These are phyloP conservation scores for Chiroxiphia lanceolata DNA, from an alignment of 2,797 vertebrate species.

Conservation along the genomic window DNA sequence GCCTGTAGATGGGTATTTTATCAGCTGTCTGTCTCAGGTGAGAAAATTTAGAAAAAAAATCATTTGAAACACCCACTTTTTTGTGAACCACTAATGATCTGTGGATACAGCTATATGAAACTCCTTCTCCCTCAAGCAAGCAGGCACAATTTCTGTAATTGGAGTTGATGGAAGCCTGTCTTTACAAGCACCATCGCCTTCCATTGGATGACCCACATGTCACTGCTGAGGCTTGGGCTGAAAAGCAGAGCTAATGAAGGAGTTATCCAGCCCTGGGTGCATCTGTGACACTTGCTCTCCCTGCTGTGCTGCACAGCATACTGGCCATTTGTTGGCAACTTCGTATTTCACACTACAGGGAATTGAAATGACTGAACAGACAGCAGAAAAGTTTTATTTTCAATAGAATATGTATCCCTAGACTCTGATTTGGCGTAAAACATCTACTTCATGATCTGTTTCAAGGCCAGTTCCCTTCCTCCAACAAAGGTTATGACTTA, in stretches of 20 bases:
- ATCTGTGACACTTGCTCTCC: constrained; percentile 67
- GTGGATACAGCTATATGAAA: neutral
- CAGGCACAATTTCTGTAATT: neutral
- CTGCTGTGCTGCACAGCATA: constrained; percentile 61
- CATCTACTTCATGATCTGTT: constrained; percentile 80
- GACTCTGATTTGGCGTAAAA: constrained; percentile 80
- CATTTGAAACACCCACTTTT: rapidly evolving
- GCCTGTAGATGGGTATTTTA: neutral
- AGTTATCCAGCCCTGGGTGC: constrained; percentile 58
- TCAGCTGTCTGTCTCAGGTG: neutral
- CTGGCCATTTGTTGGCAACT: constrained; percentile 76
- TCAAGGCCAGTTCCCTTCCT: constrained; percentile 74
- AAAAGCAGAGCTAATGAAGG: constrained; percentile 64
- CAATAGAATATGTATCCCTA: constrained; percentile 72
- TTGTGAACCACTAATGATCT: neutral
- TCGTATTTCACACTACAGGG: constrained; percentile 79
- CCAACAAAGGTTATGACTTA: constrained; percentile 77
- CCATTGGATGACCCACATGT: neutral
- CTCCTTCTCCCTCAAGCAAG: neutral
- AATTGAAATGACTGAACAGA: constrained; percentile 78
- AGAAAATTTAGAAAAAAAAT: neutral
- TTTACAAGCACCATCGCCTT: neutral
- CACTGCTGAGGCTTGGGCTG: constrained; percentile 3
- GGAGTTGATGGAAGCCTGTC: neutral
- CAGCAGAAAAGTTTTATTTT: constrained; percentile 79